Conservation (phyloP, 2,888 invertebrate species). For the Agonopterix arenella region DNA sequence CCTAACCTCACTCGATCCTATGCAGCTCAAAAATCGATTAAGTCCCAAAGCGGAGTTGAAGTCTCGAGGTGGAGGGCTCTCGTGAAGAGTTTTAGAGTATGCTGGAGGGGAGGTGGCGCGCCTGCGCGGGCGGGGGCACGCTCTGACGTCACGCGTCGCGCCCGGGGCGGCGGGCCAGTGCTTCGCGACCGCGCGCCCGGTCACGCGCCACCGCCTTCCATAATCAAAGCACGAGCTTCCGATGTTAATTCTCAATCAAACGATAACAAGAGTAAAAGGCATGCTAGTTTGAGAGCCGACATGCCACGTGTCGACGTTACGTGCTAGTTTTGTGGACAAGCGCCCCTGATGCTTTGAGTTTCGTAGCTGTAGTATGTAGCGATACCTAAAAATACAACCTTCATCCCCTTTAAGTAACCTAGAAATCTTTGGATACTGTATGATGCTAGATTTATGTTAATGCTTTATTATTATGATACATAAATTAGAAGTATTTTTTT, state of each 20-base stretch:
- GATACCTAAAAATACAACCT: no score
- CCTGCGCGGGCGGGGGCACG: constrained; percentile 61
- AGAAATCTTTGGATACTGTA: no score
- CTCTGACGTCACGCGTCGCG: constrained; percentile 67
- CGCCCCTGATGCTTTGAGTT: constrained; percentile 9
- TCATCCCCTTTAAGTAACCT: no score
- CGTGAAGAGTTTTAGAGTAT: constrained; percentile 62
- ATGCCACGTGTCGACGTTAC: constrained; percentile 29
- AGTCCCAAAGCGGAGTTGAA: constrained; percentile 68
- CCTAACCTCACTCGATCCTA: constrained; percentile 38
- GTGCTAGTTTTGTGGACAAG: constrained; percentile 17
- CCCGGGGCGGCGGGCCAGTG: constrained; percentile 67
- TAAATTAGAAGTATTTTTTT: no score
- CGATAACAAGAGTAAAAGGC: constrained; percentile 17
- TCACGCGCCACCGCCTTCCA: constrained; percentile 64
- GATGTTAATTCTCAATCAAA: constrained; percentile 51
- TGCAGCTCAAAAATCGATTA: constrained; percentile 74
- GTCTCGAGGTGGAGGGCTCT: constrained; percentile 71
- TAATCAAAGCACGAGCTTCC: constrained; percentile 56
- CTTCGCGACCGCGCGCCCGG: constrained; percentile 66
- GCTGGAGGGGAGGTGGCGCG: constrained; percentile 37
- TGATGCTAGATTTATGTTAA: no score
- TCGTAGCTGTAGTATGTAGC: constrained; percentile 1
- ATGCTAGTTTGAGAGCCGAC: constrained; percentile 14
- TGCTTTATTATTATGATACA: no score